Percentiles rank a stretch among this genome's conserved stretches.
These are phyloP conservation scores for Drosophila mettleri DNA, from an alignment of 2,888 invertebrate genomes.

Conservation along the genomic window DNA sequence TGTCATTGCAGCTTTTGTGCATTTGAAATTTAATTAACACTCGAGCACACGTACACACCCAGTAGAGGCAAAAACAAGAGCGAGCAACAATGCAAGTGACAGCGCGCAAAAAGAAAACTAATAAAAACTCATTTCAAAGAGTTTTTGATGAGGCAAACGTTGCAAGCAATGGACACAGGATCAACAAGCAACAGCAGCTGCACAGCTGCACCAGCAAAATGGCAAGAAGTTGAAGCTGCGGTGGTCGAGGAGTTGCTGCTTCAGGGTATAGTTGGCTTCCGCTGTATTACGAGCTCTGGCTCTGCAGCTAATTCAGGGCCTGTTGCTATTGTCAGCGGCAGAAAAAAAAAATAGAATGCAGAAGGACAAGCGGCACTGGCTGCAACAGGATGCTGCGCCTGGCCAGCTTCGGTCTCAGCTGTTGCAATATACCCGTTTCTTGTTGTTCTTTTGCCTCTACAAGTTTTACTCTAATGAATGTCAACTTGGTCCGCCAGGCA, in stretches of 20 bases:
- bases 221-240: too few relatives aligned
- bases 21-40: slow-evolving; percentile 77
- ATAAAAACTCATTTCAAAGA: slow-evolving; percentile 78
- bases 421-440: slow-evolving; percentile 36
- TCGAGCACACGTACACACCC: slow-evolving; percentile 33
- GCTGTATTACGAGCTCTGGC: slow-evolving; percentile 5
- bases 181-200: neutral
- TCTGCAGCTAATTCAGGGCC: slow-evolving; percentile 73
- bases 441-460: slow-evolving; percentile 16
- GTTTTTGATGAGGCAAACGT: slow-evolving; percentile 66
- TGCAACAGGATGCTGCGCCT: slow-evolving; percentile 32
- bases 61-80: neutral
- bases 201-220: neutral
- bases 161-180: slow-evolving; percentile 21
- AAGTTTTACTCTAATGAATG: slow-evolving; percentile 70
- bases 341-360: slow-evolving; percentile 16
- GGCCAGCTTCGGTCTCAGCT: slow-evolving; percentile 53
- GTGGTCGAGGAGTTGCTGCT: neutral
- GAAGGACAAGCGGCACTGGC: slow-evolving; percentile 19
- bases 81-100: slow-evolving; percentile 22
- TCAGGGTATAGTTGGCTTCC: slow-evolving; percentile 33
- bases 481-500: slow-evolving; percentile 52
- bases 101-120: slow-evolving; percentile 60
- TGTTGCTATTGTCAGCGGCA: slow-evolving; percentile 66
- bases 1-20: slow-evolving; percentile 70